Conservation (phyloP, 2,797 vertebrate species). For the Etheostoma perlongum region DNA sequence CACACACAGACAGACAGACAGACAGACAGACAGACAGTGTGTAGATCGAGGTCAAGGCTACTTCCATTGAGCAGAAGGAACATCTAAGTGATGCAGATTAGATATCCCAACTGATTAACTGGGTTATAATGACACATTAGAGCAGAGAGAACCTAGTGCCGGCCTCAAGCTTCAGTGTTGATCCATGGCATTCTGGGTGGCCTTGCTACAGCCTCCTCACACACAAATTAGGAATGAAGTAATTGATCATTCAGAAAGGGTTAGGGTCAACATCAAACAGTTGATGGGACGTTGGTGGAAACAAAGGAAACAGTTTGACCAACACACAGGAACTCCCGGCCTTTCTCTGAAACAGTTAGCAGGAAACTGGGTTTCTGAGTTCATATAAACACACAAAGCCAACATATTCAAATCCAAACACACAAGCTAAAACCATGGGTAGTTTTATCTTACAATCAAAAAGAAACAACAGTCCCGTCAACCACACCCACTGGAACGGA, state of each 20-base stretch:
- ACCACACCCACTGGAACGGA: too few relatives aligned
- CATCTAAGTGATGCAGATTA: slow-evolving; percentile 29
- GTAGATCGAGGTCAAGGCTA: neutral
- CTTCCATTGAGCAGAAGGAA: slow-evolving; percentile 20
- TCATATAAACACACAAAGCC: too few relatives aligned
- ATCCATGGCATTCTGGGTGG: slow-evolving; percentile 5
- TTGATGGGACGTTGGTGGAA: neutral
- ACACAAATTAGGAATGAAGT: neutral
- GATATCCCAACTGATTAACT: slow-evolving; percentile 35
- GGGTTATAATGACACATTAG: slow-evolving; percentile 37
- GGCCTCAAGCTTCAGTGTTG: slow-evolving; percentile 1
- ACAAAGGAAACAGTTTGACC: neutral
- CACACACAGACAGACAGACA: slow-evolving; percentile 10
- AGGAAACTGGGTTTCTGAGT: too few relatives aligned
- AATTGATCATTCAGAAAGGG: slow-evolving; percentile 6
- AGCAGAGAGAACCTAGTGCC: neutral
- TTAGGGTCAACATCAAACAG: neutral
- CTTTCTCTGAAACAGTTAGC: too few relatives aligned
- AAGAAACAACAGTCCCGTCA: too few relatives aligned
- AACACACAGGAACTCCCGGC: too few relatives aligned
- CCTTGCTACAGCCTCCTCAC: slow-evolving; percentile 10
- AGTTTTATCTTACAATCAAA: too few relatives aligned
- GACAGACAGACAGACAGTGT: slow-evolving; percentile 14
- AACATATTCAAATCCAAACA: neutral
- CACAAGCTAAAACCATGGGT: too few relatives aligned